Base-by-base conservation (phyloP, 2,888 invertebrate genomes). In the Cryptus armator region DNA sequence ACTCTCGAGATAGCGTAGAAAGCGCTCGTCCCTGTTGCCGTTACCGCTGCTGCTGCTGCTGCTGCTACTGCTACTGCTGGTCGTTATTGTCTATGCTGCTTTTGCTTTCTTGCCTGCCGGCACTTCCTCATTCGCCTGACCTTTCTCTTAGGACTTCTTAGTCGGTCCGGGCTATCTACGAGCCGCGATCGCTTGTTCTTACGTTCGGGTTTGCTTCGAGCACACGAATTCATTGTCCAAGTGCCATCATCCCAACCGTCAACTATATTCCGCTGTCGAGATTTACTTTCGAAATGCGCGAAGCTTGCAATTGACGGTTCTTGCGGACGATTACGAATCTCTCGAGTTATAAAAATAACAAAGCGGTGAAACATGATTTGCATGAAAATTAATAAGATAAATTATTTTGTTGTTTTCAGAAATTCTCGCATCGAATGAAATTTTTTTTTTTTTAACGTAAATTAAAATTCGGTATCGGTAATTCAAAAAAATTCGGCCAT, bases 101-200 rank as follows among this genome's bases (percentile, higher is more conserved):
- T 82, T 84, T 82, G 88, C 86, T 90, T 88, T 91, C 90, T 91
- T 91, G 89, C 88, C 85, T 86, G 84, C 86, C 83, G 87, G 87
- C 87, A 91, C 90, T 92, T 92, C 92, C 91, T 92, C 85, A 86
- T 92, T 86, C 88, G 88, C 71, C 89, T 92, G 92, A 92, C 91
- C 92, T 92, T 92, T 92, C 91, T 91, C 92, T 89, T 84, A 32
- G 76, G 86, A 85, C 85, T 74, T 82, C 86, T 88, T 82, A 84
- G 81, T 56, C 71, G 70, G 70, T 46, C 62, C 82, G 76, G 74
- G 79, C 78, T 82, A 81, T 86, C 85, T 86, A 76, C 76, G 86
- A 87, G 85, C 86, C 24, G 37, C 74, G 74, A 81, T 84, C 81
- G 51, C 59, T 37, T 66, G 64, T 71, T 82, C 59, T 46, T 82